Percentiles rank a stretch among this genome's conserved stretches.
Evolutionary conservation across 2,113 vertebrate species (phyloP).

Genomic region (Mus pahari): DNA sequence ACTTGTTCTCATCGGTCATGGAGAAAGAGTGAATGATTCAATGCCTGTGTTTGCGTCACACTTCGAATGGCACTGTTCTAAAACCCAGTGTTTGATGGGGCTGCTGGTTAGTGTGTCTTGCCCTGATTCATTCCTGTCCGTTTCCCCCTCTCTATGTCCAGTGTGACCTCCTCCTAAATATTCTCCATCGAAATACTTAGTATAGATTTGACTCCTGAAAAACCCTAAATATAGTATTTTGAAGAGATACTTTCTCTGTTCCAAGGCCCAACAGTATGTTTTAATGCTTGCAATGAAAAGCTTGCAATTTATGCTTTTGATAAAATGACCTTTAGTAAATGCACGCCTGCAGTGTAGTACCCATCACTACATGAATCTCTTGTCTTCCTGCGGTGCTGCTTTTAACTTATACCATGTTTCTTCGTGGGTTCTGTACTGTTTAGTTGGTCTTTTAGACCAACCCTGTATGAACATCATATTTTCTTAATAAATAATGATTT

Average conservation of each 20-base stretch:
- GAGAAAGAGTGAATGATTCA: neutral
- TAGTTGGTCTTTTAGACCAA: neutral
- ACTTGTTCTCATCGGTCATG: neutral
- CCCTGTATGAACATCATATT: neutral
- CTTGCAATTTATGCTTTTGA: constrained; percentile 13
- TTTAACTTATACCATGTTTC: neutral
- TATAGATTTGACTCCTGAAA: neutral
- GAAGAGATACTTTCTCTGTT: neutral
- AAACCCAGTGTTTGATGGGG: neutral
- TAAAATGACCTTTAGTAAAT: constrained; percentile 18
- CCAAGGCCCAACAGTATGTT: neutral
- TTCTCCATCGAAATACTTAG: neutral
- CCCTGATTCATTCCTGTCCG: neutral
- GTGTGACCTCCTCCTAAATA: neutral
- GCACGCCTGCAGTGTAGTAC: neutral
- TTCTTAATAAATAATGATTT: neutral
- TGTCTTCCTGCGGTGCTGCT: neutral
- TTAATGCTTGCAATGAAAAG: neutral
- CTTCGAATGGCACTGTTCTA: neutral
- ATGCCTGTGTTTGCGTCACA: neutral
- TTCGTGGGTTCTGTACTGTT: neutral
- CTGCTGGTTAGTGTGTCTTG: neutral
- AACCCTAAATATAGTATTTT: neutral
- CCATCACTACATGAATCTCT: neutral
- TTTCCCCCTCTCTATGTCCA: neutral